Conservation (phyloP, 2,797 vertebrate genomes). For the Meda fulgida region DNA sequence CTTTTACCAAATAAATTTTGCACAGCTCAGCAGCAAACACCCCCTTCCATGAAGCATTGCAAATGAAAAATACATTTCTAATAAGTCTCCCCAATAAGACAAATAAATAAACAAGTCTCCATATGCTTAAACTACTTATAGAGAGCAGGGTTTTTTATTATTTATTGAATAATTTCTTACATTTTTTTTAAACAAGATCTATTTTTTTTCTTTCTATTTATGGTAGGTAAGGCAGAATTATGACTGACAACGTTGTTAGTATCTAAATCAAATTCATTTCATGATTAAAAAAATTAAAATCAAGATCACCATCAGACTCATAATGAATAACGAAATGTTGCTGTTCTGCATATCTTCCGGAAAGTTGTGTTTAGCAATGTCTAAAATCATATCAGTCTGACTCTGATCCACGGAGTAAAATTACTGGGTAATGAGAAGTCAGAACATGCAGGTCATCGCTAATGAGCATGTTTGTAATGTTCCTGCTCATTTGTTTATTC, state of each 20-base stretch:
- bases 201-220: neutral
- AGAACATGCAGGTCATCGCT: neutral
- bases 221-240: neutral
- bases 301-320: neutral
- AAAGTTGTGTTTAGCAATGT: neutral
- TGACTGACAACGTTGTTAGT: neutral
- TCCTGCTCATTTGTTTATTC: conserved; percentile 7
- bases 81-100: no score
- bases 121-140: no score
- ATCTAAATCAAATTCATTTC: neutral
- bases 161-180: no score
- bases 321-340: neutral
- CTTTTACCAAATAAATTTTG: neutral
- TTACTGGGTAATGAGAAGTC: neutral
- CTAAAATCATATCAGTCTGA: neutral
- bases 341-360: neutral
- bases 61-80: neutral
- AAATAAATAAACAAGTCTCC: neutral
- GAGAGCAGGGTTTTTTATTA: no score
- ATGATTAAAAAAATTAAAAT: neutral
- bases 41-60: neutral
- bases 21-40: neutral
- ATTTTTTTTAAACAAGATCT: neutral
- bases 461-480: neutral
- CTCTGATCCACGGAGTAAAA: neutral